These are phyloP conservation scores for Saccostrea cuccullata DNA, from an alignment of 1,140 invertebrate species.

Conservation along the genomic window DNA sequence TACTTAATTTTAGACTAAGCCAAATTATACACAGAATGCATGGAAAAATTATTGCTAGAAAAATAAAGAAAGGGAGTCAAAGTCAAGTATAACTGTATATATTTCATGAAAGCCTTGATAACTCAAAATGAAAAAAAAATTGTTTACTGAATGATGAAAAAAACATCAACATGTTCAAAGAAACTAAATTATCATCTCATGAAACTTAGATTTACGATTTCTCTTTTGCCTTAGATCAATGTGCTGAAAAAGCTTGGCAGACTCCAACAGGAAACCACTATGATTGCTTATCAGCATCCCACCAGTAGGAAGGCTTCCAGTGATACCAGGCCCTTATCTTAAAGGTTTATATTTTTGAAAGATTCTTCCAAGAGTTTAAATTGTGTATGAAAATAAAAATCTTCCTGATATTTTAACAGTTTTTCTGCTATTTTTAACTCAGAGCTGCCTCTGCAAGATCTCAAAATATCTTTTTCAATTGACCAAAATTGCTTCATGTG, in stretches of 20 bases:
- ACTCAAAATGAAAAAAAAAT: not conserved
- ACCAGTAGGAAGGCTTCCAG: not conserved
- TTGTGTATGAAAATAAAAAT: slow-evolving; percentile 30
- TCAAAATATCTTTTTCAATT: slow-evolving; percentile 3
- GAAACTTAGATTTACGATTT: not conserved
- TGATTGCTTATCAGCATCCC: slow-evolving; percentile 6
- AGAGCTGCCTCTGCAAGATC: not conserved
- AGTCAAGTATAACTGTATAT: not conserved
- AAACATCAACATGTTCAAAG: slow-evolving; percentile 5
- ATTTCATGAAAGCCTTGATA: not conserved
- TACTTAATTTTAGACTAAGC: not conserved
- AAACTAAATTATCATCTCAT: slow-evolving; percentile 8
- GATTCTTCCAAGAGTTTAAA: slow-evolving; percentile 20
- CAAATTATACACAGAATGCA: not conserved
- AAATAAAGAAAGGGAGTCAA: not conserved
- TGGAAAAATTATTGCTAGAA: not conserved
- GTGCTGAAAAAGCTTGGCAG: not conserved
- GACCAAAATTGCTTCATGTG: slow-evolving; percentile 12
- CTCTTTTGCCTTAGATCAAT: not conserved
- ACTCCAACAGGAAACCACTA: slow-evolving; percentile 1
- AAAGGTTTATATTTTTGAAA: slow-evolving; percentile 19
- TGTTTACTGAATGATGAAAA: not conserved
- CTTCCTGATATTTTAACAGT: not conserved
- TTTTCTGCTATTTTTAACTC: slow-evolving; percentile 6
- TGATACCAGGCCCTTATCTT: slow-evolving; percentile 16